These are phyloP conservation scores for Malachius bipustulatus DNA, from an alignment of 2,888 invertebrate genomes.

Conservation along the genomic window DNA sequence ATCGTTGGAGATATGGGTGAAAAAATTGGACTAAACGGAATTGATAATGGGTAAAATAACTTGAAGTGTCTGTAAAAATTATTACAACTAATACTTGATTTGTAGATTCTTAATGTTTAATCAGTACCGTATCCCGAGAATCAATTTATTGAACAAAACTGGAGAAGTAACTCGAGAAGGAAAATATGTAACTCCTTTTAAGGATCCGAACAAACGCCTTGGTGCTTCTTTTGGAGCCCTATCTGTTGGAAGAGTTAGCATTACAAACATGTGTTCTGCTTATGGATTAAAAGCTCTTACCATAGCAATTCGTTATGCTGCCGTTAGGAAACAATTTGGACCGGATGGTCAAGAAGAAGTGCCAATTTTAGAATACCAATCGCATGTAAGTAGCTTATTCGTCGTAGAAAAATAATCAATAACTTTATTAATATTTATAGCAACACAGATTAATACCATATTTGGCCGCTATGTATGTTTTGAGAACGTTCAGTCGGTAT, in stretches of 20 bases:
- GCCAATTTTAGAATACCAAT: constrained; percentile 84
- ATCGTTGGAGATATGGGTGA: constrained; percentile 86
- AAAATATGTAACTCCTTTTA: constrained; percentile 65
- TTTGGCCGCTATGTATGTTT: constrained; percentile 50
- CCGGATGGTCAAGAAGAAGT: constrained; percentile 63
- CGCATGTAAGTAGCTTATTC: constrained; percentile 47
- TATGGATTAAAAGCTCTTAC: constrained; percentile 62
- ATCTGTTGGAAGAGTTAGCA: constrained; percentile 71
- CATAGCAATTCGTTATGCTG: constrained; percentile 80
- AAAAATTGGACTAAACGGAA: constrained; percentile 80
- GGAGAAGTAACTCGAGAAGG: constrained; percentile 81
- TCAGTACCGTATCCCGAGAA: constrained; percentile 68
- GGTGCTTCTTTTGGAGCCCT: constrained; percentile 75
- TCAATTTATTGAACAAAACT: constrained; percentile 67
- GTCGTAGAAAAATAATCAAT: no score
- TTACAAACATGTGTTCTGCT: constrained; percentile 48
- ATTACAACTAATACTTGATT: constrained; percentile 6
- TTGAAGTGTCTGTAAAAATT: background rate
- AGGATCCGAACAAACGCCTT: constrained; percentile 72
- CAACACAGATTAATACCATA: constrained; percentile 63
- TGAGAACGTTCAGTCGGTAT: constrained; percentile 49
- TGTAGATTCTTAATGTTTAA: constrained; percentile 61
- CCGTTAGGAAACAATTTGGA: constrained; percentile 79
- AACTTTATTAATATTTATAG: no score
- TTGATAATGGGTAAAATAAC: constrained; percentile 81